phyloP scores from a whole-genome alignment of 2,888 invertebrate genomes.

The Callosobruchus maculatus region DNA sequence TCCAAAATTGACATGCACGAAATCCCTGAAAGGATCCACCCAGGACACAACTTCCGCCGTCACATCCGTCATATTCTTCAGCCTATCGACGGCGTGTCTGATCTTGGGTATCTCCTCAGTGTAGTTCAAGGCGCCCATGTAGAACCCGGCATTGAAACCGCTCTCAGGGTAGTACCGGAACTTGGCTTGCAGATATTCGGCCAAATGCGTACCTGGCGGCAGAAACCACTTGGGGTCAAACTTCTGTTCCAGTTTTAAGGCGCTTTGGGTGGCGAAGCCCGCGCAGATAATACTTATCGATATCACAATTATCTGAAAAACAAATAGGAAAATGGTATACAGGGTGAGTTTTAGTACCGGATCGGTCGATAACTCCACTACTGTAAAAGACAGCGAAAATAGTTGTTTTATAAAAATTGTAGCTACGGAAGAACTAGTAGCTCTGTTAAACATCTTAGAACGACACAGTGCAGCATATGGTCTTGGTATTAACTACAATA shows the following conservation, averaged over 20 bases:
- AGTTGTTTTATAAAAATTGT: too few relatives aligned
- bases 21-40: constrained; percentile 63
- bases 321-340: too few relatives aligned
- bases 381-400: too few relatives aligned
- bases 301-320: constrained; percentile 54
- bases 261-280: constrained; percentile 60
- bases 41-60: constrained; percentile 58
- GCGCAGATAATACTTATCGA: constrained; percentile 58
- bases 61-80: constrained; percentile 55
- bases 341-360: too few relatives aligned
- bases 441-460: too few relatives aligned
- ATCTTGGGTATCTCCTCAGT: constrained; percentile 59
- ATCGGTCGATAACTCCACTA: too few relatives aligned
- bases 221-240: constrained; percentile 80
- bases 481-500: too few relatives aligned
- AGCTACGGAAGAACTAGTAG: too few relatives aligned
- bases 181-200: constrained; percentile 56
- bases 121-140: constrained; percentile 66
- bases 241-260: constrained; percentile 66
- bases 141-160: constrained; percentile 62
- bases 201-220: constrained; percentile 64
- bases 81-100: constrained; percentile 52
- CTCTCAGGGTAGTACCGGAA: constrained; percentile 62
- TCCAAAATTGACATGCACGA: constrained; percentile 57
- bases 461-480: too few relatives aligned